Conservation (phyloP, 2,888 invertebrate species). For the Coleophora deauratella region DNA sequence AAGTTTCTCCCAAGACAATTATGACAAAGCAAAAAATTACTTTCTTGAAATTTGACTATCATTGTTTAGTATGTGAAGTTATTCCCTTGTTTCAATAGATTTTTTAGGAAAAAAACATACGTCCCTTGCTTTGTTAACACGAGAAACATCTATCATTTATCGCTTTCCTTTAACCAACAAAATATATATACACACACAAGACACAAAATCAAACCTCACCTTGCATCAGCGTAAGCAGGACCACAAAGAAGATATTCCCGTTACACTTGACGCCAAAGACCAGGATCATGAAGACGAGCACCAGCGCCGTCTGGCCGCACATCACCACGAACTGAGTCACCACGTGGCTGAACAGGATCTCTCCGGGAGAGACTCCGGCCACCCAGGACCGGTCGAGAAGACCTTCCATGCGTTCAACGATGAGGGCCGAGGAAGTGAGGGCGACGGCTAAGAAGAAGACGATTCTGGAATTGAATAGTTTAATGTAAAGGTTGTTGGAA, state of each 20-base stretch:
- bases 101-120: too few species aligned
- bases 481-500: conserved; percentile 6
- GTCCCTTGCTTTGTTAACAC: too few species aligned
- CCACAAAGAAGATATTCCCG: conserved; percentile 89
- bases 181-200: too few species aligned
- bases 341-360: conserved; percentile 95
- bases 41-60: too few species aligned
- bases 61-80: too few species aligned
- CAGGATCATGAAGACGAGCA: conserved; percentile 92
- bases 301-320: conserved; percentile 93
- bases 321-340: conserved; percentile 96
- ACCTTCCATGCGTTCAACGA: conserved; percentile 93
- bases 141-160: too few species aligned
- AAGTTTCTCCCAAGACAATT: too few species aligned
- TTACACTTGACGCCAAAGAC: conserved; percentile 93
- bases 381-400: conserved; percentile 94
- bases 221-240: conserved; percentile 89
- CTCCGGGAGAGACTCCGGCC: conserved; percentile 92
- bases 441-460: conserved; percentile 98
- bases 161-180: too few species aligned
- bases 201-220: conserved; percentile 47
- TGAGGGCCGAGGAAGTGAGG: conserved; percentile 91
- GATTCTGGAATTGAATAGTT: conserved; percentile 75
- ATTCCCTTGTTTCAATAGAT: too few species aligned
- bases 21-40: too few species aligned